Evolutionary conservation across 2,888 invertebrate species (phyloP), one percentile per base, ranked within the genome.

Genomic region (Idaea straminata): DNA sequence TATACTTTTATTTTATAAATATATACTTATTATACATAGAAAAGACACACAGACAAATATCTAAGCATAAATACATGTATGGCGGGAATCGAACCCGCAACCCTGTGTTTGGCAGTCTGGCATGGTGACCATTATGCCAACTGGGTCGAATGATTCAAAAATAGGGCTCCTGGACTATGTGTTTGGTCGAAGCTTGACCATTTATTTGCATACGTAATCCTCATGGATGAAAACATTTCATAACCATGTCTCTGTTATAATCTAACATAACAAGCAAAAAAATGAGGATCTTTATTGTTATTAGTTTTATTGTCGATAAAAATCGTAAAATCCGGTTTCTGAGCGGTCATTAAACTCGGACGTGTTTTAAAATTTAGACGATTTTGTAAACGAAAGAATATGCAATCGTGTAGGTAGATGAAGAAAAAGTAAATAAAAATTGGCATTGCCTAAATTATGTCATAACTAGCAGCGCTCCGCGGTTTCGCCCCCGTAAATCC

Each of bases 311-410:
- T 63, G 62, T 35, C 64, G 63, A 70, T 68, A 68, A 72, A 68
- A 69, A 70, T 68, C 66, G 66, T 68, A 68, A 66, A 61, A 64
- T 62, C 70, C 68, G 69, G 70, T 72, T 72, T 66, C 36, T 0
- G 57, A 65, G 63, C 16, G 73, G 64, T 70, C 68, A 47, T 70
- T 72, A 61, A 68, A 63, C 73, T 66, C 16, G 15, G 25, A 7
- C 47, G 13, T 4, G 47, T 47, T 47, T 47, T 47, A 13, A 47
- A 47, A 47, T 47, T 47, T 47, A 7, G 47, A 47, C 47, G 47
- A 47, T 47, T 47, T 47, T 47, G 10, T 47, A 47, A 47, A 47
- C 7, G 47, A 10, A 47, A 10, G 47, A 47, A 47, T 47, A 13
- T 47, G 47, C 47, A 47, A 7, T 5, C 5, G 47, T 47, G 47